Evolutionary conservation across 2,888 invertebrate species (phyloP).

Genomic region (Taphrorychus bicolor): DNA sequence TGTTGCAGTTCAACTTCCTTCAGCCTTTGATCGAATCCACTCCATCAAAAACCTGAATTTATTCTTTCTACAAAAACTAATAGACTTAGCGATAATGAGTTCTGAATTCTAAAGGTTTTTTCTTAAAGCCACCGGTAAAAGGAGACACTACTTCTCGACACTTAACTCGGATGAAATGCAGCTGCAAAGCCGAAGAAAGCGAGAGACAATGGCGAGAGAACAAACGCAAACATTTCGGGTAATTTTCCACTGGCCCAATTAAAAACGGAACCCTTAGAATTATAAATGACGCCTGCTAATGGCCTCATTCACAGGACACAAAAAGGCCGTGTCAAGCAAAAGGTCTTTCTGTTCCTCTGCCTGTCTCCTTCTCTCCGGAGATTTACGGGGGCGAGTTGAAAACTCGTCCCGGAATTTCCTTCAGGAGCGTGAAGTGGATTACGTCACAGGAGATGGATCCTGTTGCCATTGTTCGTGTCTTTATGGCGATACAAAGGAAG

Average conservation of each 20-base stretch:
- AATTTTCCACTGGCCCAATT: slow-evolving; percentile 33
- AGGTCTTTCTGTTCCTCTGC: slow-evolving; percentile 4
- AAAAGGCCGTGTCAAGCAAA: slow-evolving; percentile 34
- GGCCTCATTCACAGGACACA: slow-evolving; percentile 34
- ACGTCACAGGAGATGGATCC: neutral
- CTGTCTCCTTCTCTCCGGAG: slow-evolving; percentile 17
- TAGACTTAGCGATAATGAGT: too few relatives aligned
- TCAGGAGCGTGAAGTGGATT: neutral
- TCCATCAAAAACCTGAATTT: too few relatives aligned
- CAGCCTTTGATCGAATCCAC: too few relatives aligned
- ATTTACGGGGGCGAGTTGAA: slow-evolving; percentile 19
- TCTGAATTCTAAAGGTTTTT: too few relatives aligned
- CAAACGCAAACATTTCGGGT: slow-evolving; percentile 27
- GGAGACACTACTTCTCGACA: slow-evolving; percentile 1
- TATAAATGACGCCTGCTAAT: slow-evolving; percentile 36
- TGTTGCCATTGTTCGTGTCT: neutral
- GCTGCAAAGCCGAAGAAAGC: neutral
- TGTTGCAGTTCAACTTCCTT: too few relatives aligned
- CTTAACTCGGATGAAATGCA: neutral
- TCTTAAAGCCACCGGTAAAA: too few relatives aligned
- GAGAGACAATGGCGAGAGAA: slow-evolving; percentile 18
- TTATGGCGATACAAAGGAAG: neutral
- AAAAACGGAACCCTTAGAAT: slow-evolving; percentile 32
- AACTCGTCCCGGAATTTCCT: neutral
- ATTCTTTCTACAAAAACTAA: too few relatives aligned